Conservation (phyloP, 1,140 invertebrate genomes). For the Samia ricini region DNA sequence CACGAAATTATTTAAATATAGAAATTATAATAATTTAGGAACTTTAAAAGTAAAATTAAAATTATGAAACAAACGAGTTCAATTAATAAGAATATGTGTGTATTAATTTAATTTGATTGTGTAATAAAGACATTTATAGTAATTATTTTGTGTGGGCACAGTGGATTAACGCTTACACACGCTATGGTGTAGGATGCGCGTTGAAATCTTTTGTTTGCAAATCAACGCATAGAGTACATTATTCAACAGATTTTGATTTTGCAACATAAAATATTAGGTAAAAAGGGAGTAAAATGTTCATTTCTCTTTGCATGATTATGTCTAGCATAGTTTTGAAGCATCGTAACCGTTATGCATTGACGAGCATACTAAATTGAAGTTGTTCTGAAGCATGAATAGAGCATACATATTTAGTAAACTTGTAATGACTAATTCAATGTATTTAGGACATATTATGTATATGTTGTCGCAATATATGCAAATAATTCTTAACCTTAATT, state of each 20-base stretch:
- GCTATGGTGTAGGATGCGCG: slow-evolving; percentile 15
- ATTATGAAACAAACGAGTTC: neutral
- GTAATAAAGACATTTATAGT: neutral
- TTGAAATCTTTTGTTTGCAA: slow-evolving; percentile 52
- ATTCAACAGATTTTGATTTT: neutral
- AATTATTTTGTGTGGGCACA: neutral
- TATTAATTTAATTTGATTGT: neutral
- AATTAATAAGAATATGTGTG: neutral
- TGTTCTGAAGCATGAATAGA: neutral
- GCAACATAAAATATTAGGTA: neutral
- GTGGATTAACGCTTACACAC: neutral
- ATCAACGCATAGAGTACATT: neutral
- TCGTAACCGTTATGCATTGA: slow-evolving; percentile 24
- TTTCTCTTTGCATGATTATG: slow-evolving; percentile 21
- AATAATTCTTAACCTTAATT: neutral
- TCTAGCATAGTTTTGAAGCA: slow-evolving; percentile 16
- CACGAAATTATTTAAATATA: neutral
- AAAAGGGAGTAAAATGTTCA: slow-evolving; percentile 7
- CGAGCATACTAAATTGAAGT: neutral
- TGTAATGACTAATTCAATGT: neutral
- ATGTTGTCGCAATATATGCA: neutral
- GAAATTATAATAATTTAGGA: neutral
- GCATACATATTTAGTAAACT: neutral
- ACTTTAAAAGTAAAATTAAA: neutral
- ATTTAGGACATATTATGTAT: neutral